Evolutionary conservation across 2,888 invertebrate genomes (phyloP).

Genomic region (Parascotia fuliginaria): DNA sequence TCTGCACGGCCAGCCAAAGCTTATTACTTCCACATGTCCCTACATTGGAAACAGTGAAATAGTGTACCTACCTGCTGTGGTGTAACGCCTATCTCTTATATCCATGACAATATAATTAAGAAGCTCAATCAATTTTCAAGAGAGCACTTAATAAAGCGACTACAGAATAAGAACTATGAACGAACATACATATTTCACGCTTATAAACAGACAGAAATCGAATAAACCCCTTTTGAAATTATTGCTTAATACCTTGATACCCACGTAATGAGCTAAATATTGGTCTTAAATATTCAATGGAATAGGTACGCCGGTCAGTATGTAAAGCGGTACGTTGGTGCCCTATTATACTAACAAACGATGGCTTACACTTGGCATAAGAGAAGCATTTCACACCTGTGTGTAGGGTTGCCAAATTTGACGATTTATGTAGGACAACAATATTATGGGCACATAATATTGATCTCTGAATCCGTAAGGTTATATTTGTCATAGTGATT

Average conservation of each 20-base stretch:
- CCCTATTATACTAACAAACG: slow-evolving; percentile 6
- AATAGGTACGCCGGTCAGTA: neutral
- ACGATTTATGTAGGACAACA: neutral
- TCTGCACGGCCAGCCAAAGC: too few relatives aligned
- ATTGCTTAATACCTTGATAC: neutral
- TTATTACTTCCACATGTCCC: too few relatives aligned
- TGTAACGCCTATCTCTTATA: too few relatives aligned
- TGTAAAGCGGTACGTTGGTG: slow-evolving; percentile 2
- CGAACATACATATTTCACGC: neutral
- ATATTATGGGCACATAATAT: neutral
- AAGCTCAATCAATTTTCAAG: too few relatives aligned
- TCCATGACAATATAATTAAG: too few relatives aligned
- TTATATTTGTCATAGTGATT: too few relatives aligned
- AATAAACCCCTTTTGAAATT: neutral
- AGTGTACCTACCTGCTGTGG: too few relatives aligned
- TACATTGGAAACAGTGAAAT: too few relatives aligned
- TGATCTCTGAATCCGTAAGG: too few relatives aligned
- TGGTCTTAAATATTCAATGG: neutral
- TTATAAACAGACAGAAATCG: neutral
- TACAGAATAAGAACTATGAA: too few relatives aligned
- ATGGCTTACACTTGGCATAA: neutral
- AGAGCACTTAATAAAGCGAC: too few relatives aligned
- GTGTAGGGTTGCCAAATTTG: neutral
- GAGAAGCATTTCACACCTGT: slow-evolving; percentile 1
- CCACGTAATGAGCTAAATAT: slow-evolving; percentile 2